phyloP scores from a whole-genome alignment of 2,888 invertebrate genomes.

The Stegophylla sp. region DNA sequence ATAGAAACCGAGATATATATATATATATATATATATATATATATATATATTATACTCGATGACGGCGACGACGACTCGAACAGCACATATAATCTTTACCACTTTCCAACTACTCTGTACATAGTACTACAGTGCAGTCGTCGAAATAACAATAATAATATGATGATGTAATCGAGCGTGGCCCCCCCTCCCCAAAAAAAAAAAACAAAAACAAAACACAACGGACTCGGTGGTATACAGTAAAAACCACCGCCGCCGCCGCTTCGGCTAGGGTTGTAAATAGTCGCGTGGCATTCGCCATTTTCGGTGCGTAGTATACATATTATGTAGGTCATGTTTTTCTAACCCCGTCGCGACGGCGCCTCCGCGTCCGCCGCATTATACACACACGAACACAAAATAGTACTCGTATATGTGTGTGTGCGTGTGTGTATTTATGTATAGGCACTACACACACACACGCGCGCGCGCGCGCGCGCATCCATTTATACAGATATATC shows the following conservation, averaged over 20 bases:
- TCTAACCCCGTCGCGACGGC: constrained; percentile 38
- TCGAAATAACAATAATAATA: constrained; percentile 7
- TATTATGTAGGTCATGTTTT: constrained; percentile 52
- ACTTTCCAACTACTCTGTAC: background rate
- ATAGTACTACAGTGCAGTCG: background rate
- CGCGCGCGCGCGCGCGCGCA: background rate
- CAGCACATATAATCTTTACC: background rate
- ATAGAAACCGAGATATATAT: too few species aligned
- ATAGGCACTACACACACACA: too few species aligned
- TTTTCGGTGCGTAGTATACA: constrained; percentile 17
- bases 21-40: too few species aligned
- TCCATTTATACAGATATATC: background rate
- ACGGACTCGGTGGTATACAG: background rate
- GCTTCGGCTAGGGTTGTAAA: constrained; percentile 31
- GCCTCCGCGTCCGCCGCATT: background rate
- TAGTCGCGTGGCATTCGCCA: constrained; percentile 15
- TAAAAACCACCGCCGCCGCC: background rate
- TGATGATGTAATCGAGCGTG: constrained; percentile 9
- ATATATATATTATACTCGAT: too few species aligned
- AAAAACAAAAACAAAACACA: too few species aligned
- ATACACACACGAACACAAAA: background rate
- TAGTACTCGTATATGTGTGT: background rate
- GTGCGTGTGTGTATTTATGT: too few species aligned
- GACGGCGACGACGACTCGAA: too few species aligned
- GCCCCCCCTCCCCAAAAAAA: too few species aligned